These are phyloP conservation scores for Oriolus oriolus DNA, from an alignment of 2,113 vertebrate genomes.

Conservation along the genomic window DNA sequence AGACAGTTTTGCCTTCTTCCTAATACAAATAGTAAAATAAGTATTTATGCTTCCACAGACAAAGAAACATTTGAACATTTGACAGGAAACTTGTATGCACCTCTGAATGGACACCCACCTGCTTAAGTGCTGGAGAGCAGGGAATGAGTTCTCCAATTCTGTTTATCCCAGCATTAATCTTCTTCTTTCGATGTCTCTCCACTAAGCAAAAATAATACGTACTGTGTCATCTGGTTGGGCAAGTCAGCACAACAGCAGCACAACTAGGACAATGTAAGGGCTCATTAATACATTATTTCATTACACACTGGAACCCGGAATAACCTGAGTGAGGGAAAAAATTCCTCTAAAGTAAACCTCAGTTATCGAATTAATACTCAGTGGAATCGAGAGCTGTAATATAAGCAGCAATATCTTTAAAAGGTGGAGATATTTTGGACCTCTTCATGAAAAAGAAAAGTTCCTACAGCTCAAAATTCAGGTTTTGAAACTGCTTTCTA, in stretches of 20 bases:
- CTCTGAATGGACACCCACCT: constrained; percentile 72
- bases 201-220: constrained; percentile 70
- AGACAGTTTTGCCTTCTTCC: not conserved
- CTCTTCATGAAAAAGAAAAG: not conserved
- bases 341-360: not conserved
- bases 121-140: constrained; percentile 93
- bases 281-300: not conserved
- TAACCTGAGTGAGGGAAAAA: not conserved
- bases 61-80: not conserved
- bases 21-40: not conserved
- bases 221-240: not conserved
- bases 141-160: constrained; percentile 95
- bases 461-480: not conserved
- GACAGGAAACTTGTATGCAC: not conserved
- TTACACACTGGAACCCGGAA: not conserved
- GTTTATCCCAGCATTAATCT: constrained; percentile 97
- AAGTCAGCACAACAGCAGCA: not conserved
- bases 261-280: not conserved
- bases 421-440: not conserved
- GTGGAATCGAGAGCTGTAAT: not conserved
- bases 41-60: not conserved
- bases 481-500: not conserved
- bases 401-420: not conserved
- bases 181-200: constrained; percentile 98
- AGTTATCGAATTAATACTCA: not conserved